Conservation (phyloP, 2,113 vertebrate species). For the Abramis brama region DNA sequence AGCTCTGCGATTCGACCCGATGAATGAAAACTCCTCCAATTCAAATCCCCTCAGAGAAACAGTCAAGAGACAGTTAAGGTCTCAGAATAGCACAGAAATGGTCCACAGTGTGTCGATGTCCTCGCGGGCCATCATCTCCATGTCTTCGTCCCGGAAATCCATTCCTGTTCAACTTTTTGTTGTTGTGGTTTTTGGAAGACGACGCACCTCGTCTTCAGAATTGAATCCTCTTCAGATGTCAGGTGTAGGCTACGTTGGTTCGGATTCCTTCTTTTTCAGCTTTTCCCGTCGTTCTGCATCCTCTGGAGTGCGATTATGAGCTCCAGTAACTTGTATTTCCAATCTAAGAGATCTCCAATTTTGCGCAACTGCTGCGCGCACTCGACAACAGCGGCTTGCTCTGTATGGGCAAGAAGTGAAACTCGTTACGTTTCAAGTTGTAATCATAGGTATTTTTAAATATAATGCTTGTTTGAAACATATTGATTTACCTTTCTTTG, state of each 20-base stretch:
- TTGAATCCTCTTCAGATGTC: slow-evolving; percentile 8
- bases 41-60: neutral
- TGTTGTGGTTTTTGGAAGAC: neutral
- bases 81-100: neutral
- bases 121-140: neutral
- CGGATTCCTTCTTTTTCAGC: neutral
- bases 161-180: neutral
- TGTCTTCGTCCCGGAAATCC: neutral
- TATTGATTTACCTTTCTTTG: slow-evolving; percentile 25
- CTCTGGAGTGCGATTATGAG: neutral
- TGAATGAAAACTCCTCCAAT: neutral
- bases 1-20: neutral
- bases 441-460: neutral
- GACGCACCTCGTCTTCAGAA: neutral
- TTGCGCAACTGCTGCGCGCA: slow-evolving; percentile 31
- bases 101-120: neutral
- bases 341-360: neutral
- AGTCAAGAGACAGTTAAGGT: neutral
- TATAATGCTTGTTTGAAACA: neutral
- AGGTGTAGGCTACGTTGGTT: too few species aligned
- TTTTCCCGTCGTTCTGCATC: neutral
- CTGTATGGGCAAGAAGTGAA: neutral
- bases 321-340: slow-evolving; percentile 26
- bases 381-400: neutral
- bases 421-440: neutral